These are phyloP conservation scores for Drosophila mimetica DNA, from an alignment of 2,888 invertebrate species.

Conservation along the genomic window DNA sequence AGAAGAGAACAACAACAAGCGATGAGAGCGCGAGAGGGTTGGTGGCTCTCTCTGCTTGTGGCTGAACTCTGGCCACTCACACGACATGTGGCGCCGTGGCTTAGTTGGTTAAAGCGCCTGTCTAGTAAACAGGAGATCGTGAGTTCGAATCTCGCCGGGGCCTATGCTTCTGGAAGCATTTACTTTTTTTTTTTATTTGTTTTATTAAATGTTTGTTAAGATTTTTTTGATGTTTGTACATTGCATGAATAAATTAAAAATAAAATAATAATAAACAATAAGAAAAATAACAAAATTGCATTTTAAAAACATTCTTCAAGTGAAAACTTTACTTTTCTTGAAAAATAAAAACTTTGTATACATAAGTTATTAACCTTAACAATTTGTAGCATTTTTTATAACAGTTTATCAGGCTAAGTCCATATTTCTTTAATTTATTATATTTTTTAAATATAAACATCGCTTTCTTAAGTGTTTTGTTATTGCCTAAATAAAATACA, in stretches of 20 bases:
- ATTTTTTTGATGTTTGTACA: background rate
- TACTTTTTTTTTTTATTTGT: background rate
- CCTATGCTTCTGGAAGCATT: constrained; percentile 59
- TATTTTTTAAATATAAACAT: no score
- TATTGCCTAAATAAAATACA: background rate
- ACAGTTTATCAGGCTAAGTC: no score
- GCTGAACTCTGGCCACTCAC: constrained; percentile 27
- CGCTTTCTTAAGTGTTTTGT: no score
- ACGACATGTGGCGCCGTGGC: constrained; percentile 82
- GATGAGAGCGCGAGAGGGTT: background rate
- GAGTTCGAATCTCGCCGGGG: constrained; percentile 85
- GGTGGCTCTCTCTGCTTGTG: constrained; percentile 27
- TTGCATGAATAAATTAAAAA: background rate
- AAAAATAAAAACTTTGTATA: no score
- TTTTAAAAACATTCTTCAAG: no score
- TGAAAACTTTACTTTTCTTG: no score
- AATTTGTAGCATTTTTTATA: no score
- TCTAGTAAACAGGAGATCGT: constrained; percentile 85
- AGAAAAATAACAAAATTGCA: no score
- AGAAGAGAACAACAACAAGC: constrained; percentile 1
- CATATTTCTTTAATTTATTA: no score
- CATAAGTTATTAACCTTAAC: no score
- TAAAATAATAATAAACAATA: background rate
- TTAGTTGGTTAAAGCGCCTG: constrained; percentile 85
- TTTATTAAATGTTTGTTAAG: background rate